These are phyloP conservation scores for Nasua narica DNA, from an alignment of 2,797 vertebrate species.

Conservation along the genomic window DNA sequence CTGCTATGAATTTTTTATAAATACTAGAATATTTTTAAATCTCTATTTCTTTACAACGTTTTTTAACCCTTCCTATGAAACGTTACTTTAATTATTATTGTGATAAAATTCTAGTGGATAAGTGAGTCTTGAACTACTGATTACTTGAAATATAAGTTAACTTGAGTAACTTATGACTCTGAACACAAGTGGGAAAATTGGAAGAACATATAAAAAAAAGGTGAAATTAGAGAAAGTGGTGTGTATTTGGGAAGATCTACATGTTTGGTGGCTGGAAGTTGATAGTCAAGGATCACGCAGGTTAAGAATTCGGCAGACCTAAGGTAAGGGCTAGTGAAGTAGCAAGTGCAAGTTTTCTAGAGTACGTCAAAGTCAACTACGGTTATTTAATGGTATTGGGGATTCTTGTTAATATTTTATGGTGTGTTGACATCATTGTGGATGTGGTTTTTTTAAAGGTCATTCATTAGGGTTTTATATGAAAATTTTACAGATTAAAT, in stretches of 20 bases:
- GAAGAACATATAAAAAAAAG: not conserved
- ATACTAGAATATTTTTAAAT: constrained; percentile 37
- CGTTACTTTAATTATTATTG: not conserved
- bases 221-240: not conserved
- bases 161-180: not conserved
- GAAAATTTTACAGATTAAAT: not conserved
- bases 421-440: not conserved
- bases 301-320: not conserved
- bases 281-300: not conserved
- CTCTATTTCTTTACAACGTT: constrained; percentile 3
- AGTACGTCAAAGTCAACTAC: not conserved
- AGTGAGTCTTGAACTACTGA: not conserved
- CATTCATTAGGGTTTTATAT: not conserved
- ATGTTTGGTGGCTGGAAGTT: not conserved
- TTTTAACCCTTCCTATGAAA: constrained; percentile 42
- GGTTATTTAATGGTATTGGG: not conserved
- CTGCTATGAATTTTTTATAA: constrained; percentile 35
- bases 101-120: constrained; percentile 5
- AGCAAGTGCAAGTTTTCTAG: not conserved
- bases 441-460: not conserved
- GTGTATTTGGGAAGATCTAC: not conserved
- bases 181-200: not conserved
- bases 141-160: not conserved
- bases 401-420: not conserved
- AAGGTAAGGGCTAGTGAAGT: not conserved